Evolutionary conservation across 2,888 invertebrate genomes (phyloP), one percentile per base, ranked within the genome.

Genomic region (Drosophila prostipennis): DNA sequence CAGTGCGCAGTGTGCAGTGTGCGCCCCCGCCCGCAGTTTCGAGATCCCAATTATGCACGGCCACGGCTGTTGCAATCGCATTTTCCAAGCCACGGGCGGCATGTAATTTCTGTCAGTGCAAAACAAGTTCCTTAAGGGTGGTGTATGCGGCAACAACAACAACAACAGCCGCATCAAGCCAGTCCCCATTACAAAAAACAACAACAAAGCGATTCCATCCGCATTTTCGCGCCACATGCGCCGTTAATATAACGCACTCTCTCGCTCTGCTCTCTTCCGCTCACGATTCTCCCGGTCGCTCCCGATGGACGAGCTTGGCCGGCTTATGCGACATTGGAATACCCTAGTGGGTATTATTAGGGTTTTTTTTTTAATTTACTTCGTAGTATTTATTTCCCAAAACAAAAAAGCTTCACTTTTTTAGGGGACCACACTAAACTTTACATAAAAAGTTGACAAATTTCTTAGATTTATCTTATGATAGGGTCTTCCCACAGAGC

Each of bases 221-320:
- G 74, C 72, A 79, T 79, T 87, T 87, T 81, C 87, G 84, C 87
- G 81, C 84, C 87, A 83, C 80, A 87, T 84, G 87, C 80, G 85
- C 81, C 69, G 73, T 84, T 80, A 83, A 64, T 56, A 52, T 63
- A 67, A 40, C 67, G 63, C 29, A 45, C 80, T 64, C 74, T 67
- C 55, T 37, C 34, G n/a, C 54, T 19, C 19, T 19, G 19, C 19
- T 54, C 69, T 61, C 65, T 37, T 16, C 26, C 14, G 16, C 60
- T 72, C 83, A 3, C 26, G n/a, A 13, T 23, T 80, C 75, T 81
- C 52, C 48, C n/a, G 48, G 34, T 46, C 23, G 13, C 60, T 58
- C 32, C n/a, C 34, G 16, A 57, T 57, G 40, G 19, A 0, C 7
- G 16, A 23, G 13, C 10, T 49, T 36, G 16, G 3, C 4, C 6